Base-by-base conservation (phyloP, 2,113 vertebrate genomes). In the Leucoraja erinaceus region DNA sequence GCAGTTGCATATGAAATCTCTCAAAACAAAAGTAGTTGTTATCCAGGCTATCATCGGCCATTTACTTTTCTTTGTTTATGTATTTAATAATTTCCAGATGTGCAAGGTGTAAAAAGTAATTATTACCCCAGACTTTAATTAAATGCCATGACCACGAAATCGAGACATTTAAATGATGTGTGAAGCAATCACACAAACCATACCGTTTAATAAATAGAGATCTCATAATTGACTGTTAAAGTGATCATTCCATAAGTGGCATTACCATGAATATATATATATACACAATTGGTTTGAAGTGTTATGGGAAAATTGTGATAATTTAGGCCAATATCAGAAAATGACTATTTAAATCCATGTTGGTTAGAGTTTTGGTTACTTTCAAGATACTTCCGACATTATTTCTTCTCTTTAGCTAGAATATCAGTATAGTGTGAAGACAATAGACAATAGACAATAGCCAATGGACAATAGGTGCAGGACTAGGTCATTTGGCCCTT, bases 21-120 rank as follows among this genome's bases (percentile, higher is more conserved):
- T 47, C 18, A 22, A 72, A 4, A 91, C 28, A 4, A 5, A 91
- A 91, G 70, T 61, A 72, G 9, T 91, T 47, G 72, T 72, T 72
- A 72, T 47, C 2, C 31, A 70, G 59, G 14, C 63, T 91, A 47
- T 66, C 66, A 91, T 91, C 66, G 22, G 6, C 20, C 47, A 47
- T 10, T 91, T 72, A 25, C 0, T 47, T 70, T 90, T 68, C 31
- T 90, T 90, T 90, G n/a, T 70, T 68, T 47, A 91, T 47, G 6
- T 22, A 91, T 91, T 72, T 70, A 91, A 72, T 47, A 38, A 72
- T 91, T 91, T 91, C 68, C 88, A 25, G 66, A 70, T 66, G 88
- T 38, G 33, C 38, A 90, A 90, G 68, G 88, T 90, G n/a, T 47
- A 38, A 90, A 68, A 68, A 47, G 16, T 25, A 22, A 90, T 66